Conservation (phyloP, 2,888 invertebrate genomes). For the Meteorus colon region DNA sequence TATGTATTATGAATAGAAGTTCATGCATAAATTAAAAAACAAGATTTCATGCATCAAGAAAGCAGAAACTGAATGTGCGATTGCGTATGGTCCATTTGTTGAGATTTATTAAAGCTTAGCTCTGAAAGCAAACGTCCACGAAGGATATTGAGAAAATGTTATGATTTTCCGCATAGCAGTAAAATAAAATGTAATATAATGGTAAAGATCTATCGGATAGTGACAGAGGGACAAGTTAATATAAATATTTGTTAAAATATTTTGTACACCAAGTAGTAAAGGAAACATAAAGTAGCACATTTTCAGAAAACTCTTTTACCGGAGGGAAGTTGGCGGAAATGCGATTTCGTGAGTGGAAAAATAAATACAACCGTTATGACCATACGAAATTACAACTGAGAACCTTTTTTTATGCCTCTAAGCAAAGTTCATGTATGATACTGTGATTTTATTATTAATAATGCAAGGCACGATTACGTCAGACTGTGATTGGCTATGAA, state of each 20-base stretch:
- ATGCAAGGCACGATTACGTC: constrained; percentile 53
- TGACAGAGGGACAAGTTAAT: too few relatives aligned
- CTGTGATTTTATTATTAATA: constrained; percentile 46
- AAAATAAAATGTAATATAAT: not conserved
- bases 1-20: too few relatives aligned
- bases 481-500: constrained; percentile 56
- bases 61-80: too few relatives aligned
- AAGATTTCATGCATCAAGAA: too few relatives aligned
- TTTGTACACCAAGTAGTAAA: too few relatives aligned
- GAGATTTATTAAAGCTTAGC: too few relatives aligned
- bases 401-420: not conserved
- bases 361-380: not conserved
- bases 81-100: too few relatives aligned
- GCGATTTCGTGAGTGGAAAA: constrained; percentile 31
- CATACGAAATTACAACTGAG: not conserved
- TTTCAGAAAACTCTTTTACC: not conserved
- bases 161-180: too few relatives aligned
- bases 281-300: not conserved
- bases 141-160: too few relatives aligned
- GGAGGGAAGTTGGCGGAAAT: constrained; percentile 25
- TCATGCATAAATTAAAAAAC: too few relatives aligned
- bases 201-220: not conserved
- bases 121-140: too few relatives aligned
- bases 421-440: not conserved
- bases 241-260: too few relatives aligned